Evolutionary conservation across 2,888 invertebrate species (phyloP).

Genomic region (Caenorhabditis virilis): DNA sequence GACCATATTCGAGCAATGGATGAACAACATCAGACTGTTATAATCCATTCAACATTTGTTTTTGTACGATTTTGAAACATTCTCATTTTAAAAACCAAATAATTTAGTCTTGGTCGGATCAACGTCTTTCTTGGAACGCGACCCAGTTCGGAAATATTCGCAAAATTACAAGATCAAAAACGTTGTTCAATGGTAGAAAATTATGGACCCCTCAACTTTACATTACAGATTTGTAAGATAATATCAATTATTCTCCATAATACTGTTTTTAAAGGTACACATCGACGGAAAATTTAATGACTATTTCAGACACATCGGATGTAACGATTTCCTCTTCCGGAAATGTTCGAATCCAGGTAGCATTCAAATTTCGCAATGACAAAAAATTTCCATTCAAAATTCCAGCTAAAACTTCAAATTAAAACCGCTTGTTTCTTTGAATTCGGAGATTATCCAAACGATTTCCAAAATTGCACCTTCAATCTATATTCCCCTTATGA

Average conservation of each 20-base stretch:
- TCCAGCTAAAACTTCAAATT: constrained; percentile 4
- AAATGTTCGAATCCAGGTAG: neutral
- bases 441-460: constrained; percentile 26
- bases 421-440: constrained; percentile 14
- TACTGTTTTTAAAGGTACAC: constrained; percentile 6
- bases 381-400: neutral
- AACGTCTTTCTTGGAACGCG: constrained; percentile 9
- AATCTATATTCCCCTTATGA: constrained; percentile 8
- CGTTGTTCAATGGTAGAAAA: neutral
- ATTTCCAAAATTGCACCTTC: constrained; percentile 28
- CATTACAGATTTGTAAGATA: constrained; percentile 17
- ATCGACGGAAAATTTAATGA: constrained; percentile 2
- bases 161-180: neutral
- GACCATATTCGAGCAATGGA: constrained; percentile 4
- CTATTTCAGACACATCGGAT: neutral
- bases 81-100: too few relatives aligned
- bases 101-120: constrained; percentile 12
- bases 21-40: constrained; percentile 1
- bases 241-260: neutral
- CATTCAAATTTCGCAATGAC: neutral
- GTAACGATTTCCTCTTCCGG: neutral
- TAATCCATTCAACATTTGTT: neutral
- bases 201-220: constrained; percentile 5
- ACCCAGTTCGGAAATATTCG: neutral
- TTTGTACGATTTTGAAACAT: too few relatives aligned